Conservation (phyloP, 2,888 invertebrate species). For the Erpobdella octoculata region DNA sequence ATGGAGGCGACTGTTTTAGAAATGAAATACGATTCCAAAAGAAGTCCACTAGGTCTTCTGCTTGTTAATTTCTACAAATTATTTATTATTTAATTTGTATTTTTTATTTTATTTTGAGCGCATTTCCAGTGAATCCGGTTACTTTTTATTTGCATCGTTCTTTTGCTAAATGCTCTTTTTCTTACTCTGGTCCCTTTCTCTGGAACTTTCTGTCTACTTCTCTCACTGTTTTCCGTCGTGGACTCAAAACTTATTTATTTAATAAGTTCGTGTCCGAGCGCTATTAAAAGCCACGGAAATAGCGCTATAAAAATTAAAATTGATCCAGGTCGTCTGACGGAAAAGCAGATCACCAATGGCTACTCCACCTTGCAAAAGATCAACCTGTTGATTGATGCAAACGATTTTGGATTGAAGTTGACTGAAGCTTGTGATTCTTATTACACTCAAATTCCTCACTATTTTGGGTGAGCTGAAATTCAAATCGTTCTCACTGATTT, state of each 20-base stretch:
- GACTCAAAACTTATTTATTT: neutral
- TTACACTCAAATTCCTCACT: constrained; percentile 56
- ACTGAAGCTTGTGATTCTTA: constrained; percentile 54
- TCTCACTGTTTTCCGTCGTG: too few relatives aligned
- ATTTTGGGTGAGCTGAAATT: constrained; percentile 51
- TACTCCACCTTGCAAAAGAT: constrained; percentile 54
- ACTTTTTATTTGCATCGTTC: too few relatives aligned
- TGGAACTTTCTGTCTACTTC: too few relatives aligned
- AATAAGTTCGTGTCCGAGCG: too few relatives aligned
- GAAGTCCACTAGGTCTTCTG: constrained; percentile 53
- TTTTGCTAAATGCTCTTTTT: too few relatives aligned
- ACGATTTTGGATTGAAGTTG: constrained; percentile 45
- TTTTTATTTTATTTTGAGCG: too few relatives aligned
- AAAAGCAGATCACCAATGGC: constrained; percentile 54
- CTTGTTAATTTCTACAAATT: neutral
- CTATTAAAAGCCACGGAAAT: too few relatives aligned
- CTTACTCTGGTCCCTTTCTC: too few relatives aligned
- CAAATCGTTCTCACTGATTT: neutral
- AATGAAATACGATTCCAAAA: constrained; percentile 55
- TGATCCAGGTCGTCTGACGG: constrained; percentile 54
- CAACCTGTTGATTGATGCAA: constrained; percentile 48
- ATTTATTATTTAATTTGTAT: neutral
- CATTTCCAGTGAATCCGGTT: too few relatives aligned
- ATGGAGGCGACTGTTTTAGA: constrained; percentile 55
- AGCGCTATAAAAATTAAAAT: neutral